Conservation (phyloP, 2,113 vertebrate genomes). For the Erythrolamprus reginae region DNA sequence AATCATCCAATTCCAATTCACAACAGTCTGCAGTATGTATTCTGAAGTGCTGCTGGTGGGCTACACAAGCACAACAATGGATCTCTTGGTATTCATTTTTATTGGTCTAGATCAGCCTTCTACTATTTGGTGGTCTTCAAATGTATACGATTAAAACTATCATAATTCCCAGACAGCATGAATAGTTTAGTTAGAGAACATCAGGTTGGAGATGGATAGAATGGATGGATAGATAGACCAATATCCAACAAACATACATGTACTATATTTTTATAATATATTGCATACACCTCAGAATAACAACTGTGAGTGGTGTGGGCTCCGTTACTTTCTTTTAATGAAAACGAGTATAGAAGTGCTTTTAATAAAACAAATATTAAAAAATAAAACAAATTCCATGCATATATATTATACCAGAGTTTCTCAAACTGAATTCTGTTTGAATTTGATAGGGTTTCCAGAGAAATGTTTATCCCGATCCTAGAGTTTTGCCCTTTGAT, state of each 20-base stretch:
- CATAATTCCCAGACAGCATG: background rate
- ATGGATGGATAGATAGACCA: background rate
- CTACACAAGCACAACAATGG: background rate
- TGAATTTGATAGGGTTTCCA: background rate
- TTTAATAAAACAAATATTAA: background rate
- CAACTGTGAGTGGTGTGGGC: background rate
- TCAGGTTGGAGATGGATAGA: background rate
- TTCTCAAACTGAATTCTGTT: background rate
- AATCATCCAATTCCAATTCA: background rate
- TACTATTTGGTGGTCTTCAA: background rate
- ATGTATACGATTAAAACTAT: background rate
- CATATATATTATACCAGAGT: background rate
- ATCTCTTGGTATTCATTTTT: background rate
- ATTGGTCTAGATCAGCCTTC: background rate
- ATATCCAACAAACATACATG: background rate
- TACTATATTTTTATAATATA: background rate
- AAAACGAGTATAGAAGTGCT: background rate
- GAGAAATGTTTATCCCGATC: background rate
- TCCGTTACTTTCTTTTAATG: background rate
- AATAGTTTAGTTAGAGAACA: background rate
- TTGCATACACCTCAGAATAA: background rate
- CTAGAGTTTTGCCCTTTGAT: background rate
- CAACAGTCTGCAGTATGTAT: background rate
- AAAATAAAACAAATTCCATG: background rate
- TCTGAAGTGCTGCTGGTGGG: background rate